Evolutionary conservation across 2,888 invertebrate genomes (phyloP), one percentile per base, ranked within the genome.

Genomic region (Euplexia lucipara): DNA sequence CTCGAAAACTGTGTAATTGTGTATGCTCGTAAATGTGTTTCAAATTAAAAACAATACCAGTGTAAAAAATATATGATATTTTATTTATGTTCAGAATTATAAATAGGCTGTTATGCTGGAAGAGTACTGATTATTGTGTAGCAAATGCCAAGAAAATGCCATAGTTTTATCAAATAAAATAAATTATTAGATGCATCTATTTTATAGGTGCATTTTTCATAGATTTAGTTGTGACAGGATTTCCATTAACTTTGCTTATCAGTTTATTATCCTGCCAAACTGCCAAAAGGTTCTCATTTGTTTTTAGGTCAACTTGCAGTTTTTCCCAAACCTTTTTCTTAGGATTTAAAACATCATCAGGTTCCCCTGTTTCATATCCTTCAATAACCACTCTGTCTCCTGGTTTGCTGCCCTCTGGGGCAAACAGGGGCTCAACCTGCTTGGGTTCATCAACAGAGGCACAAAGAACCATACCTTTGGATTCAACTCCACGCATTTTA

Each of bases 261-360:
- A 99, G 93, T 83, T 96, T 96, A 91, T 97, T 98, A 26, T 97
- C 97, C 91, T 98, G 97, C 99, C 99, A 99, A 57, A 97, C 97
- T 51, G 98, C 99, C 73, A 97, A 89, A 69, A 97, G 96, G 51
- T 96, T 96, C 3, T 95, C 92, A 91, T 97, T 97, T 1, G 97
- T 97, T 88, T 97, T 97, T 22, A 98, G 95, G 90, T 98, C 98
- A 22, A 95, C 96, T 91, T 98, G 98, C 42, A 99, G 90, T 90
- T 98, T 98, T 83, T 99, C 99, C 99, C 99, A 99, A n/a, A 98
- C 96, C 95, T 99, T 99, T 93, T 99, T 99, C 92, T 99, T 99
- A 0, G 99, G 99, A 91, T 99, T 99, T 1, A 99, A 93, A 70
- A 98, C 97, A 32, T 97, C 97, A 92, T 99, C 99, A 3, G 98